Evolutionary conservation across 2,888 invertebrate genomes (phyloP).

Genomic region (Antitype chi): DNA sequence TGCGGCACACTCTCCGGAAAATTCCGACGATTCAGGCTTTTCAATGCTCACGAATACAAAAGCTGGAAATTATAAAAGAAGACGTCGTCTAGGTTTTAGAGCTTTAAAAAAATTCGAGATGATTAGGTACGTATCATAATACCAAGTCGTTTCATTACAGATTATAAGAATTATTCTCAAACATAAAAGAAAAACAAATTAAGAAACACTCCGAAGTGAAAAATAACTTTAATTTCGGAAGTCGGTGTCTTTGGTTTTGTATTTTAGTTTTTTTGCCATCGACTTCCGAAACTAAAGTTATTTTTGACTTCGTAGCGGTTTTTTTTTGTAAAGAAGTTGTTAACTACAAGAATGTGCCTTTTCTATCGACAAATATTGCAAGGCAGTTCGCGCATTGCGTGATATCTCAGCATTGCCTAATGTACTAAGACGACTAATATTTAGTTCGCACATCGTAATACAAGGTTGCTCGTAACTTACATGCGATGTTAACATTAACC

Average conservation of each 20-base stretch:
- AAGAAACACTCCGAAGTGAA: too few relatives aligned
- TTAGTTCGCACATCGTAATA: conserved; percentile 74
- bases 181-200: too few relatives aligned
- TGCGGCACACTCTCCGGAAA: conserved; percentile 18
- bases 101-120: conserved; percentile 4
- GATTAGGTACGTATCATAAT: conserved; percentile 12
- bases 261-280: too few relatives aligned
- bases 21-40: conserved; percentile 16
- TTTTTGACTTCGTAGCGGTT: too few relatives aligned
- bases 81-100: neutral
- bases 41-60: conserved; percentile 28
- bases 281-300: too few relatives aligned
- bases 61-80: neutral
- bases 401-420: conserved; percentile 73
- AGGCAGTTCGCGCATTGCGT: conserved; percentile 74
- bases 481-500: conserved; percentile 70
- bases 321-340: too few relatives aligned
- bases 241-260: too few relatives aligned
- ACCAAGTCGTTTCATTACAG: neutral
- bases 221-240: too few relatives aligned
- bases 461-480: conserved; percentile 71
- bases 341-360: too few relatives aligned
- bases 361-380: conserved; percentile 24
- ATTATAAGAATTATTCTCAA: neutral
- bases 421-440: conserved; percentile 68